Conservation (phyloP, 1,140 invertebrate species). For the Caenorhabditis brenneri region DNA sequence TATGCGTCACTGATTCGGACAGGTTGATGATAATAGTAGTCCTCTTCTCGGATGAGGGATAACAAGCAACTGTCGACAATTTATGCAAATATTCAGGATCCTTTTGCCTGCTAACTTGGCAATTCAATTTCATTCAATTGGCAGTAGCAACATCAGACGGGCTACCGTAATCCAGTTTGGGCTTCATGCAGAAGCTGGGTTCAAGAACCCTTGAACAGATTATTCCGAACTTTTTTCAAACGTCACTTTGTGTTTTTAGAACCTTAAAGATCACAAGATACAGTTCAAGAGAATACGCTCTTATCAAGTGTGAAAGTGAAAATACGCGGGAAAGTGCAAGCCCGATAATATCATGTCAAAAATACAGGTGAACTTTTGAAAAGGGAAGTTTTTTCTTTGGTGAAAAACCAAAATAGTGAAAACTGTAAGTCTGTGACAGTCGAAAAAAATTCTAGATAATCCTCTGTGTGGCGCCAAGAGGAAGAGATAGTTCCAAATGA, state of each 20-base stretch:
- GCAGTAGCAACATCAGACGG: too few relatives aligned
- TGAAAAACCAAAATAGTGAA: neutral
- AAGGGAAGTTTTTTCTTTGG: neutral
- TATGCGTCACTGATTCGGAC: slow-evolving; percentile 35
- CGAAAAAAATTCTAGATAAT: slow-evolving; percentile 8
- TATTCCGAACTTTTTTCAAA: neutral
- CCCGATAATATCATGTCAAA: neutral
- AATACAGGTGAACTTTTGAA: neutral
- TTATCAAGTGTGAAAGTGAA: slow-evolving; percentile 27
- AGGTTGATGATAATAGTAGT: slow-evolving; percentile 41
- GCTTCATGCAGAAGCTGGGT: too few relatives aligned
- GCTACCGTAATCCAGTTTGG: too few relatives aligned
- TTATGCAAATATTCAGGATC: slow-evolving; percentile 35
- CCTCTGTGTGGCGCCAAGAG: neutral
- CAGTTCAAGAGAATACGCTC: slow-evolving; percentile 5
- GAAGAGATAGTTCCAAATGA: slow-evolving; percentile 39
- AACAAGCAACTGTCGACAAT: neutral
- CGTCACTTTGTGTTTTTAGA: neutral
- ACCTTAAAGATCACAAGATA: neutral
- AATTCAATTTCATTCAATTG: neutral
- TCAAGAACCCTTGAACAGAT: too few relatives aligned
- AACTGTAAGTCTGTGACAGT: neutral
- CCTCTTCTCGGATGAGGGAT: neutral
- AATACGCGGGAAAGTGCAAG: neutral
- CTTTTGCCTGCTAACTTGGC: neutral